These are phyloP conservation scores for Pogonocherus hispidulus DNA, from an alignment of 2,888 invertebrate species.

Conservation along the genomic window DNA sequence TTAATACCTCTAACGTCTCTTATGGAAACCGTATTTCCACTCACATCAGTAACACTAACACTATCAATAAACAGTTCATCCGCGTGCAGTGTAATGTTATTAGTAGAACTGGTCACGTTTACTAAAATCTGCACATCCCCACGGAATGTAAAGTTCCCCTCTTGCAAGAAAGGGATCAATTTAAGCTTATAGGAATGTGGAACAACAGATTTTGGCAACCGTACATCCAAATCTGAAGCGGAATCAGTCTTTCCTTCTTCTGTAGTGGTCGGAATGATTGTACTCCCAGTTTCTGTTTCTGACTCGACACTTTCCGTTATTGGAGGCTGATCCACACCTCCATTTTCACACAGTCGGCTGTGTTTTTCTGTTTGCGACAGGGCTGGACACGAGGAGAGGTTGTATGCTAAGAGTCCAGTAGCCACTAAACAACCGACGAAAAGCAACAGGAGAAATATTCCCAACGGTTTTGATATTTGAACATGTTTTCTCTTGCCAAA, in stretches of 20 bases:
- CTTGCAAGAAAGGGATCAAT: conserved; percentile 80
- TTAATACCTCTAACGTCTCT: conserved; percentile 70
- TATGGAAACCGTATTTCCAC: conserved; percentile 42
- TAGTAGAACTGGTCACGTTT: conserved; percentile 73
- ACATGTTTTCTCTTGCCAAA: conserved; percentile 77
- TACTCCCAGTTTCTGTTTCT: conserved; percentile 50
- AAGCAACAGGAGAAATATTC: conserved; percentile 74
- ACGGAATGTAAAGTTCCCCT: conserved; percentile 84
- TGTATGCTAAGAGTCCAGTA: conserved; percentile 83
- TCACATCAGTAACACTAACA: conserved; percentile 49
- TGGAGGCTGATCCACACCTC: conserved; percentile 43
- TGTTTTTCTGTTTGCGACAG: conserved; percentile 62
- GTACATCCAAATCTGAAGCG: conserved; percentile 70
- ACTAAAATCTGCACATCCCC: conserved; percentile 79
- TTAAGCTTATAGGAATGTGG: conserved; percentile 81
- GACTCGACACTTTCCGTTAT: conserved; percentile 50
- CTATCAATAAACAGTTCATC: conserved; percentile 78
- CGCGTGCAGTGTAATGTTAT: conserved; percentile 82
- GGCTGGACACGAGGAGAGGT: conserved; percentile 77
- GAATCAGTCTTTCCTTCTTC: conserved; percentile 31
- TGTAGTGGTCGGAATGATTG: conserved; percentile 18
- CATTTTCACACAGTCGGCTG: neutral
- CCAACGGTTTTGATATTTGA: conserved; percentile 76
- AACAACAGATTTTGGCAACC: conserved; percentile 77
- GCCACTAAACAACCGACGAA: conserved; percentile 78